A percentile compares a stretch with the other conserved stretches of the same genome.
phyloP scores from a whole-genome alignment of 2,888 invertebrate genomes.

The Thysanoteuthis rhombus region DNA sequence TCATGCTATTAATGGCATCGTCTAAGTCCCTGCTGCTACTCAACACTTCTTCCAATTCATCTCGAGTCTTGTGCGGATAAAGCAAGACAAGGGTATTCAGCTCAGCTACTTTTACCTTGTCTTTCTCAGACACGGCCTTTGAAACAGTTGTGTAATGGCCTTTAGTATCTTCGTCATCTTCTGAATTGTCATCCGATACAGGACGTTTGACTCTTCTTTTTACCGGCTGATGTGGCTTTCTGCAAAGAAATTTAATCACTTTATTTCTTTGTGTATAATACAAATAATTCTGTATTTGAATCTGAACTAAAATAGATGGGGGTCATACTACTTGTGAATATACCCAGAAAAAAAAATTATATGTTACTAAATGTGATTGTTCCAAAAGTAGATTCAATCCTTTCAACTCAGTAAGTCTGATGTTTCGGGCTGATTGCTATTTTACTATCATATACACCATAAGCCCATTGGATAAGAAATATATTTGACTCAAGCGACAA shows the following conservation, averaged over 20 bases:
- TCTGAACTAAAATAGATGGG: no score
- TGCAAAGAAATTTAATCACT: not conserved
- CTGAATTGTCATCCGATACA: constrained; percentile 21
- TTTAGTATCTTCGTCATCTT: not conserved
- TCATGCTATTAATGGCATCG: constrained; percentile 29
- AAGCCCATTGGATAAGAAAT: no score
- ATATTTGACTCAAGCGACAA: no score
- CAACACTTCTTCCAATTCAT: constrained; percentile 21
- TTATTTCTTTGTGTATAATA: no score
- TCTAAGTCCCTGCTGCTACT: constrained; percentile 17
- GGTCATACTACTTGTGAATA: no score
- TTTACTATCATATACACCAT: no score
- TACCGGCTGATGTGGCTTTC: not conserved
- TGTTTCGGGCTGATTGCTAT: no score
- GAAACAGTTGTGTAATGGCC: not conserved
- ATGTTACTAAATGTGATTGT: no score
- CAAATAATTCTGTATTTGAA: no score
- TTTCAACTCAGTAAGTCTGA: no score
- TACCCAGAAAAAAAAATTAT: no score
- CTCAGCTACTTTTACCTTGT: constrained; percentile 16
- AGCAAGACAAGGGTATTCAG: constrained; percentile 27
- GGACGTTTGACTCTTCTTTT: not conserved
- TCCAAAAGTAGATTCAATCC: no score
- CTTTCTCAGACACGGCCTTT: constrained; percentile 14
- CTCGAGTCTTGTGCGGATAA: constrained; percentile 21